Conservation (phyloP, 2,113 vertebrate genomes). For the Piprites chloris region DNA sequence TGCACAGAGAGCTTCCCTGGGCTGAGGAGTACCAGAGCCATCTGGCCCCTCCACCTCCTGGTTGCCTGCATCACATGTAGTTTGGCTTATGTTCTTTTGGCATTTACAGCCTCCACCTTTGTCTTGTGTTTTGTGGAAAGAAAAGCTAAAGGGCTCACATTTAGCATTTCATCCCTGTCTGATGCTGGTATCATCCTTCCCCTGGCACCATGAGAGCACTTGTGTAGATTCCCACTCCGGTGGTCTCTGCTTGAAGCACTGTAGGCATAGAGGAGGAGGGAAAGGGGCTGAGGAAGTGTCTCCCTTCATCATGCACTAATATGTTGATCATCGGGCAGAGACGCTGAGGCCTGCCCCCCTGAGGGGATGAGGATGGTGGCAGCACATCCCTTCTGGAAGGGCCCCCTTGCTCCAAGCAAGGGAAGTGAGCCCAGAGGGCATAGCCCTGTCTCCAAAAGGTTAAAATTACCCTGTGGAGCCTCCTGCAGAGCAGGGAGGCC, state of each 20-base stretch:
- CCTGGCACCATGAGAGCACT: not conserved
- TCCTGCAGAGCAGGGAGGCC: not conserved
- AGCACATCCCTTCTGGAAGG: not conserved
- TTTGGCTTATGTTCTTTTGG: not conserved
- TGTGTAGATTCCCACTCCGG: not conserved
- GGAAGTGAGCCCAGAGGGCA: accelerated
- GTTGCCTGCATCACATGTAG: not conserved
- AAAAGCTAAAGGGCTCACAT: slow-evolving; percentile 24
- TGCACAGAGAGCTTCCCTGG: not conserved
- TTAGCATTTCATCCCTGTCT: not conserved
- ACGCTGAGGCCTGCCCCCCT: not conserved
- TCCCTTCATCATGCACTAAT: not conserved
- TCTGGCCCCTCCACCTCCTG: not conserved
- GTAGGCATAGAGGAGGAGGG: not conserved
- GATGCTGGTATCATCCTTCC: not conserved
- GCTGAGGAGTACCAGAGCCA: not conserved
- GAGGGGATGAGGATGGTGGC: not conserved
- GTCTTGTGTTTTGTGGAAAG: not conserved
- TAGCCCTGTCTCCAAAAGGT: not conserved
- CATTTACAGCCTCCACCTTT: not conserved
- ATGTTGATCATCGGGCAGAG: not conserved
- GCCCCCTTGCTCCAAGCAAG: not conserved
- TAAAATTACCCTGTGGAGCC: not conserved
- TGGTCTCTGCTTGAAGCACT: not conserved
- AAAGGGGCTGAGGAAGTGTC: not conserved